Conservation (phyloP, 1,140 invertebrate species). For the Drosophila neocordata region DNA sequence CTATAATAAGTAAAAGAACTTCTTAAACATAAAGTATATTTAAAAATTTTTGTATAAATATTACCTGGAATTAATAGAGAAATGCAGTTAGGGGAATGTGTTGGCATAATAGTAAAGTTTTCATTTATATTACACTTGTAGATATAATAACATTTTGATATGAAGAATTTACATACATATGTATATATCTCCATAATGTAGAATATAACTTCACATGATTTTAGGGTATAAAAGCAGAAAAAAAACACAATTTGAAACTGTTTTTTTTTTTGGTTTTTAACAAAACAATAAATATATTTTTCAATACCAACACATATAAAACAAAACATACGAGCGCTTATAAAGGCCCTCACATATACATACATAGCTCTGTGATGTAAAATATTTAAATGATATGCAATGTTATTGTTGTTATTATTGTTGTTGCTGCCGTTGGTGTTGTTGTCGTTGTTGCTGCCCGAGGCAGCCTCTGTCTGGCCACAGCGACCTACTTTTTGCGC, state of each 20-base stretch:
- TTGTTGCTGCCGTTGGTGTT: neutral
- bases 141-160: too few species aligned
- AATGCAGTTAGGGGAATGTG: too few species aligned
- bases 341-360: constrained; percentile 6
- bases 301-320: constrained; percentile 63
- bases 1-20: neutral
- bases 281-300: constrained; percentile 58
- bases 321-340: too few species aligned
- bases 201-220: neutral
- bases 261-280: constrained; percentile 8
- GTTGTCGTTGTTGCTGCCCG: constrained; percentile 21
- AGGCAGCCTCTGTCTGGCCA: constrained; percentile 64
- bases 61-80: too few species aligned
- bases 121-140: too few species aligned
- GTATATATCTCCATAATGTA: too few species aligned
- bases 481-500: constrained; percentile 77
- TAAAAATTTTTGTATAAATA: too few species aligned
- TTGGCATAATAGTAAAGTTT: too few species aligned
- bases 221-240: constrained; percentile 22
- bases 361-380: constrained; percentile 48
- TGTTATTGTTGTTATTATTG: constrained; percentile 53
- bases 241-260: constrained; percentile 21
- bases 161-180: too few species aligned
- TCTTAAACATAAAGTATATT: too few species aligned
- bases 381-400: constrained; percentile 75